Evolutionary conservation across 2,888 invertebrate species (phyloP).

Genomic region (Latrodectus hesperus): DNA sequence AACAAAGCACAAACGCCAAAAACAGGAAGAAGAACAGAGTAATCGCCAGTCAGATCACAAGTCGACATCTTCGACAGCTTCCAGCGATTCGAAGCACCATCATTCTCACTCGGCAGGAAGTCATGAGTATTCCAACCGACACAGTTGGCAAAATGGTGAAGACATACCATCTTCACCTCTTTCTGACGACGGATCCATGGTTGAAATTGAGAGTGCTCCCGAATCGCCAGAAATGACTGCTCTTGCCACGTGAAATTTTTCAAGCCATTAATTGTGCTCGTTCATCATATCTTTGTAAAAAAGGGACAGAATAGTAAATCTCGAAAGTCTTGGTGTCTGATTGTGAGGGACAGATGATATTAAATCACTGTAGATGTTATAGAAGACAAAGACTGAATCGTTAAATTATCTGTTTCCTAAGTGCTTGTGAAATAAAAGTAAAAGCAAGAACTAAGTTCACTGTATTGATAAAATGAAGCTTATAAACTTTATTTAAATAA

Average conservation of each 20-base stretch:
- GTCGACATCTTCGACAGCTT: slow-evolving; percentile 31
- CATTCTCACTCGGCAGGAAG: slow-evolving; percentile 33
- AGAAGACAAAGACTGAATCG: too few species aligned
- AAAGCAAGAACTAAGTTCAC: too few species aligned
- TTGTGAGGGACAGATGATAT: too few species aligned
- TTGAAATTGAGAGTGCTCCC: slow-evolving; percentile 63
- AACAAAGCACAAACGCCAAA: slow-evolving; percentile 71
- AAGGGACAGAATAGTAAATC: background rate
- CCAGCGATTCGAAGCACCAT: slow-evolving; percentile 36
- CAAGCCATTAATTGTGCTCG: background rate
- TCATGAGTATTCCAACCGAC: slow-evolving; percentile 9
- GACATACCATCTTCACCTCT: slow-evolving; percentile 57
- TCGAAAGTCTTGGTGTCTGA: background rate
- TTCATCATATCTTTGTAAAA: slow-evolving; percentile 4
- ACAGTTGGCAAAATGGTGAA: slow-evolving; percentile 42
- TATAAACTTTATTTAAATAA: too few species aligned
- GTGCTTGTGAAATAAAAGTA: too few species aligned
- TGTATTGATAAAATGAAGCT: too few species aligned
- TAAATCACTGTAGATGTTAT: too few species aligned
- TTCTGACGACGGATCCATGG: slow-evolving; percentile 67
- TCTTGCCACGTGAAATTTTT: slow-evolving; percentile 41
- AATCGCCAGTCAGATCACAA: slow-evolving; percentile 52
- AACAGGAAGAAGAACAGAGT: slow-evolving; percentile 70
- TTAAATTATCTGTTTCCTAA: too few species aligned
- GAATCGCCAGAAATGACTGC: slow-evolving; percentile 65